Base-by-base conservation (phyloP, 2,113 vertebrate species). In the Phyllostomus discolor region DNA sequence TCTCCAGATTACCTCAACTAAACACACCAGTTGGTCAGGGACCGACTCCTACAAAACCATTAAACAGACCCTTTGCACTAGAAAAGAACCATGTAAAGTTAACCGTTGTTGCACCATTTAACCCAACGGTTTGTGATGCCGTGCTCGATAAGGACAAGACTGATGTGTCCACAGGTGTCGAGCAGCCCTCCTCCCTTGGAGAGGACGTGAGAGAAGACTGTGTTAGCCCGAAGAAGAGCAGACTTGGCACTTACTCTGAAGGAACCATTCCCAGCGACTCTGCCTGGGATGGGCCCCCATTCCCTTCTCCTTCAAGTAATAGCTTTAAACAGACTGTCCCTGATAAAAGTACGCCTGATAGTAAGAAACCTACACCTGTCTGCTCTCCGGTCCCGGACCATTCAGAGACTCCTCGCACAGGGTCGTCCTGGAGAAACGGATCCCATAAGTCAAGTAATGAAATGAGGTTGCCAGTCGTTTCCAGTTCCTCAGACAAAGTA, bases 21-120 rank as follows among this genome's bases (percentile, higher is more conserved):
- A 96, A 11, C 93, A 79, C 93, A 83, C 84, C 97, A 93, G 24
- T 94, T 96, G 82, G 86, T 93, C 89, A 85, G 50, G 93, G 78
- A 89, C 82, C 92, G 73, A 8, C 38, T 93, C 84, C 90, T 95
- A 66, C 41, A 81, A 97, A 97, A 98, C 79, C 93, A 16, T 91
- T 98, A 95, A 96, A 91, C 62, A 96, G 94, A 96, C 88, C 43
- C 41, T 97, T 91, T 94, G 88, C 93, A 54, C 59, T 90, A 91
- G 97, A 97, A 96, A 98, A 97, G 89, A 96, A 94, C 95, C 93
- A 90, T 88, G 93, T 96, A 89, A 98, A 97, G 96, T 91, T 97
- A 93, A 98, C 97, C 95, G 86, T 97, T 93, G 97, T 98, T 96
- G 84, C 96, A 95, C 96, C 97, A 73, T 97, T 98, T 97, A 92